These are phyloP conservation scores for Strigamia transsilvanica DNA, from an alignment of 2,888 invertebrate genomes.

Conservation along the genomic window DNA sequence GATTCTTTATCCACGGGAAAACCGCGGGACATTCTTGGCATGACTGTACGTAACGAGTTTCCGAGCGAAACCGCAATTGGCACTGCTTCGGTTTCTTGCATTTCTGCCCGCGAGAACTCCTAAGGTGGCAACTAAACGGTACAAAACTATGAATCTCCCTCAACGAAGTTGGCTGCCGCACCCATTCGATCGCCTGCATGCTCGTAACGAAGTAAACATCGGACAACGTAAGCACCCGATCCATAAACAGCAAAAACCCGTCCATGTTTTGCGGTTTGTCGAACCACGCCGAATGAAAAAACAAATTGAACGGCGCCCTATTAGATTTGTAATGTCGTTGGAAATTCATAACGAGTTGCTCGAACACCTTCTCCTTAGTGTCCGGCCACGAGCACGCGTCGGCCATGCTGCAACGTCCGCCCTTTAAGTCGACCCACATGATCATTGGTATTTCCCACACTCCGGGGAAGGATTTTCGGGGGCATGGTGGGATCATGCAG, in stretches of 20 bases:
- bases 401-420: constrained; percentile 94
- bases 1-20: constrained; percentile 92
- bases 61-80: constrained; percentile 53
- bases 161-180: constrained; percentile 87
- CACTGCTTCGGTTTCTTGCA: constrained; percentile 55
- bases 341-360: constrained; percentile 90
- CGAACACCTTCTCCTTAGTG: constrained; percentile 85
- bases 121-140: constrained; percentile 83
- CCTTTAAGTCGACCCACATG: constrained; percentile 96
- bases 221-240: constrained; percentile 86
- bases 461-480: constrained; percentile 88
- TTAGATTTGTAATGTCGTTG: constrained; percentile 93
- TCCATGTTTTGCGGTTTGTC: constrained; percentile 93
- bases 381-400: constrained; percentile 93
- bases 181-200: constrained; percentile 95
- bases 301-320: constrained; percentile 90
- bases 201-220: constrained; percentile 92
- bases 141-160: constrained; percentile 82
- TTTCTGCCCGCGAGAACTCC: not conserved
- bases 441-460: constrained; percentile 98
- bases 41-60: constrained; percentile 90
- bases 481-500: constrained; percentile 96
- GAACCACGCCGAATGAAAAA: constrained; percentile 95
- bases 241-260: constrained; percentile 91
- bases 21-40: constrained; percentile 93